phyloP scores from a whole-genome alignment of 1,140 invertebrate species.

The Apis laboriosa region DNA sequence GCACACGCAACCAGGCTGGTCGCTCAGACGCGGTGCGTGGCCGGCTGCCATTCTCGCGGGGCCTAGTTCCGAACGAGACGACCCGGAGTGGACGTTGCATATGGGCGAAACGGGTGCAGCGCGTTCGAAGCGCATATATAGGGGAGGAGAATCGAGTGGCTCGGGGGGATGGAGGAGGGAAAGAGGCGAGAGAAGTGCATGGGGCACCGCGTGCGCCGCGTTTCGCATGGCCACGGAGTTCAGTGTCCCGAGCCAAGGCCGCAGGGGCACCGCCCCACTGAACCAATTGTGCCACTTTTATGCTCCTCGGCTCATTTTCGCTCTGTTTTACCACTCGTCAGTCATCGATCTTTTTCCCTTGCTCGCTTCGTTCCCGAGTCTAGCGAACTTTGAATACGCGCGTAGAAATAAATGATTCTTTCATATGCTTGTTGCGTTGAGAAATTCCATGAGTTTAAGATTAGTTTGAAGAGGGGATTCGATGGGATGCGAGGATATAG shows the following conservation, averaged over 20 bases:
- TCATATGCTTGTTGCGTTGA: constrained; percentile 22
- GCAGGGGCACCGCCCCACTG: constrained; percentile 80
- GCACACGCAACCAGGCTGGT: constrained; percentile 62
- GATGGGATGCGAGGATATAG: too few species aligned
- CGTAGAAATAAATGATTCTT: not conserved
- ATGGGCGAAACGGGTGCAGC: constrained; percentile 60
- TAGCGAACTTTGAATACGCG: not conserved
- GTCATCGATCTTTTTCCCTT: constrained; percentile 27
- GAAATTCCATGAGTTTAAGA: not conserved
- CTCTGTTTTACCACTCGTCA: constrained; percentile 67
- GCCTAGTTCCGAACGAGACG: constrained; percentile 51
- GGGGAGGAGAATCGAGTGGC: not conserved
- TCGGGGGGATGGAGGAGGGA: not conserved
- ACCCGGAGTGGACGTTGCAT: constrained; percentile 47
- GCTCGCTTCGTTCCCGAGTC: constrained; percentile 1
- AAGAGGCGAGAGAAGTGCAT: constrained; percentile 47
- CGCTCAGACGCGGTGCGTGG: constrained; percentile 51
- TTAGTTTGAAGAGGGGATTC: too few species aligned
- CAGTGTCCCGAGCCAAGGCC: constrained; percentile 79
- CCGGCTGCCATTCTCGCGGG: constrained; percentile 52
- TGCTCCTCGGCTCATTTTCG: constrained; percentile 68
- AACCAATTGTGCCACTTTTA: constrained; percentile 79
- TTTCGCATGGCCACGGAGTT: constrained; percentile 67
- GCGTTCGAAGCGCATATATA: not conserved
- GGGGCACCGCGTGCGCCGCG: constrained; percentile 62